Base-by-base conservation (phyloP, 2,888 invertebrate genomes). In the Anticlea derivata region DNA sequence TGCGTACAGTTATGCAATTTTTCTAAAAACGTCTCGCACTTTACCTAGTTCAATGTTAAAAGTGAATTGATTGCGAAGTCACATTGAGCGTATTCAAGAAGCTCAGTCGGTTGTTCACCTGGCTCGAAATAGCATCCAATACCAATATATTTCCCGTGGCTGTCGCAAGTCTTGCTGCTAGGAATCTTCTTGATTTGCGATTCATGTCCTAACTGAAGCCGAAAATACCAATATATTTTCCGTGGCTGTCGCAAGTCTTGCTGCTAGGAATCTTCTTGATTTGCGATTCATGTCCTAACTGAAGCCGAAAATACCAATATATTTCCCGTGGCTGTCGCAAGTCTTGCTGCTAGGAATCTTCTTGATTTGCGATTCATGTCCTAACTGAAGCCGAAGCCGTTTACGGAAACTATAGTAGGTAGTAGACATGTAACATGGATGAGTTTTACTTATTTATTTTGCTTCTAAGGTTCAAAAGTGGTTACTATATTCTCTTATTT, bases 91-190 rank as follows among this genome's bases (percentile, higher is more conserved):
- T 55, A 44, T 48, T 39, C 40, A 35, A 40, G 43, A 24, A 49
- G 38, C 50, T 31, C 39, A 27, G 26, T 17, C 55, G 64, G 62
- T 61, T 63, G 54, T 63, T 65, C 55, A 65, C 60, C 62, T 46
- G 46, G 40, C 61, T 57, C 51, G 40, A 65, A 65, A 65, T 65
- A 65, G 64, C 56, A 43, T 49, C 13, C 52, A 47, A 53, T 58
- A 44, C 55, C 52, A 53, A 55, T 53, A 57, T 59, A 46, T 55
- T 52, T 51, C 46, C 50, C 49, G 49, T 48, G 40, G 50, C 41
- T 49, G 53, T 48, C 53, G 24, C 39, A 30, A 44, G 39, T 48
- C 20, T 38, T 37, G 24, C 12, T 44, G 44, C 10, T 40, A 37
- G 23, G 29, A 43, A 41, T 37, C 20, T 26, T 38, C 41, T 24